Conservation (phyloP, 1,140 invertebrate genomes). For the Drosophila bocki region DNA sequence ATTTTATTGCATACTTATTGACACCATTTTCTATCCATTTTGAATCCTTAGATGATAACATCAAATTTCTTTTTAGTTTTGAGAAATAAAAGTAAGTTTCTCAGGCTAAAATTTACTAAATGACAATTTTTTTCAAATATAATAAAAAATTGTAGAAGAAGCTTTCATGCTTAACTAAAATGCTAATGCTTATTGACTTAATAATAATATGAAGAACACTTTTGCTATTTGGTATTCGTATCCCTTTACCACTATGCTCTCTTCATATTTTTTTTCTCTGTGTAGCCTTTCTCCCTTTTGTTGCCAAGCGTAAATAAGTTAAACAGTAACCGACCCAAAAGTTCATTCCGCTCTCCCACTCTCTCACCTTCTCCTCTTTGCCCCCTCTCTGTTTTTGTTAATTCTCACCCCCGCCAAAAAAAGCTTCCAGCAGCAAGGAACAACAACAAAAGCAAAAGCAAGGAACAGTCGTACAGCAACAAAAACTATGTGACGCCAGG, state of each 20-base stretch:
- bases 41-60: not conserved
- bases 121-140: too few species aligned
- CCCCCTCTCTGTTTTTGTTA: not conserved
- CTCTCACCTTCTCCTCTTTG: not conserved
- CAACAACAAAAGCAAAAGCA: conserved; percentile 36
- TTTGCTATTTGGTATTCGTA: too few species aligned
- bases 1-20: conserved; percentile 4
- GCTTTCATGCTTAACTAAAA: too few species aligned
- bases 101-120: not conserved
- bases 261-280: not conserved
- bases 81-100: not conserved
- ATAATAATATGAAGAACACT: too few species aligned
- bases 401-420: conserved; percentile 31
- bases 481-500: conserved; percentile 44
- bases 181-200: too few species aligned
- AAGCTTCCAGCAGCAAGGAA: conserved; percentile 7
- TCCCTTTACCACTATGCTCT: too few species aligned
- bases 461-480: conserved; percentile 14
- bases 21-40: not conserved
- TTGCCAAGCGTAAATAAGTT: conserved; percentile 54
- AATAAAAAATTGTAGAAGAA: too few species aligned
- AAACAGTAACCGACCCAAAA: conserved; percentile 33
- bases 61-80: too few species aligned
- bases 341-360: conserved; percentile 21
- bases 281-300: conserved; percentile 23